phyloP scores from a whole-genome alignment of 2,888 invertebrate species.

The Campopleginae sp. region DNA sequence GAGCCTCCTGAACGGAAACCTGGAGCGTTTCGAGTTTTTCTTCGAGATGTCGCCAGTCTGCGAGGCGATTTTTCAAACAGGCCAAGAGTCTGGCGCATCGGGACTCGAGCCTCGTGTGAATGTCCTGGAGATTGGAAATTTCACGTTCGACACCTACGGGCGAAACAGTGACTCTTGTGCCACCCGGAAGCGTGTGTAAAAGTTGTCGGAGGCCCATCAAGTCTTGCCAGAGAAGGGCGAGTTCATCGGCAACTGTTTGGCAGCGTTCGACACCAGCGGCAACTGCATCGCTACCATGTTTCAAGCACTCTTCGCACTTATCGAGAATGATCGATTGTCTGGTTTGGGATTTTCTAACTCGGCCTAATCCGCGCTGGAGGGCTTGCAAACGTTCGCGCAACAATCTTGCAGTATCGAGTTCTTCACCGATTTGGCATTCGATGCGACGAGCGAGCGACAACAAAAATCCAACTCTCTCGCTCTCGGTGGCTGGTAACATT shows the following conservation, averaged over 20 bases:
- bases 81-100: slow-evolving; percentile 89
- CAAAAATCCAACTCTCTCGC: slow-evolving; percentile 91
- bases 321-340: slow-evolving; percentile 86
- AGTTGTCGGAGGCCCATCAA: slow-evolving; percentile 91
- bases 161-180: slow-evolving; percentile 91
- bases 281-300: slow-evolving; percentile 91
- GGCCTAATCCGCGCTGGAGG: slow-evolving; percentile 89
- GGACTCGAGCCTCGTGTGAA: slow-evolving; percentile 90
- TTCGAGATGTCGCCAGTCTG: slow-evolving; percentile 92
- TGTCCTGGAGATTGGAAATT: slow-evolving; percentile 90
- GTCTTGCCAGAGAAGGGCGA: slow-evolving; percentile 91
- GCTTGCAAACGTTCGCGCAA: slow-evolving; percentile 91
- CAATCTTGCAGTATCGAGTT: slow-evolving; percentile 90
- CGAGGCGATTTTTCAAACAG: slow-evolving; percentile 88
- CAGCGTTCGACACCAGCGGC: slow-evolving; percentile 91
- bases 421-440: slow-evolving; percentile 90
- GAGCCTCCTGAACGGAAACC: slow-evolving; percentile 93
- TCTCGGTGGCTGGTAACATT: slow-evolving; percentile 89
- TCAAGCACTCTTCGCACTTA: slow-evolving; percentile 89
- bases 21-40: slow-evolving; percentile 91
- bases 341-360: slow-evolving; percentile 89
- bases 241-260: slow-evolving; percentile 89
- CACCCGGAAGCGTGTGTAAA: slow-evolving; percentile 91
- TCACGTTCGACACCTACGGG: slow-evolving; percentile 91
- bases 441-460: slow-evolving; percentile 89